These are phyloP conservation scores for Leptarthrus brevirostris DNA, from an alignment of 2,888 invertebrate species.

Conservation along the genomic window DNA sequence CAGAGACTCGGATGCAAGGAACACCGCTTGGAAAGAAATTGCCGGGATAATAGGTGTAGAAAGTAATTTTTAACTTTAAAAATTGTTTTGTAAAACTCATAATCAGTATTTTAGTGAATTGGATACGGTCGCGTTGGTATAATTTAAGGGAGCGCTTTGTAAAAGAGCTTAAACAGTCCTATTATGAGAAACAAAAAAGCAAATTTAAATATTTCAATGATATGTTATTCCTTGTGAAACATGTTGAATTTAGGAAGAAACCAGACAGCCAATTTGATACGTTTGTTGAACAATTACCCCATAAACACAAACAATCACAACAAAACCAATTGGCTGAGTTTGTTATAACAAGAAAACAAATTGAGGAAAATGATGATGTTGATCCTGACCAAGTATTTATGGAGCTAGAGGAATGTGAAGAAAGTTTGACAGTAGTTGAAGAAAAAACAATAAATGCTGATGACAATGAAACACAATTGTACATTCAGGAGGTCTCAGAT, in stretches of 20 bases:
- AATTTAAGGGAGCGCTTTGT: slow-evolving; percentile 34
- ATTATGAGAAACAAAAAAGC: slow-evolving; percentile 7
- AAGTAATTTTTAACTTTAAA: background rate
- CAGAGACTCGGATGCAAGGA: background rate
- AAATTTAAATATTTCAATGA: slow-evolving; percentile 26
- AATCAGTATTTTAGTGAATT: slow-evolving; percentile 8
- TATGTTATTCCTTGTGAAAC: slow-evolving; percentile 7
- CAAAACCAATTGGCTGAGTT: slow-evolving; percentile 11
- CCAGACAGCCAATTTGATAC: background rate
- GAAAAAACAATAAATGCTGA: background rate
- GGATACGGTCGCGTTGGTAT: slow-evolving; percentile 22
- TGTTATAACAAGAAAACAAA: slow-evolving; percentile 27
- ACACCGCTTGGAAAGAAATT: slow-evolving; percentile 27
- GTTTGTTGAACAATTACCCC: background rate
- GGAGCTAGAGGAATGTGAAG: slow-evolving; percentile 7
- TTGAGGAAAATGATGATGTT: slow-evolving; percentile 24
- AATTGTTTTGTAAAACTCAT: background rate
- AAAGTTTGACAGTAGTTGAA: background rate
- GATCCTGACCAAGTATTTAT: slow-evolving; percentile 12
- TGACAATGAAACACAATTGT: no score
- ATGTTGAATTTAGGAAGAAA: slow-evolving; percentile 25
- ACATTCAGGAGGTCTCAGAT: background rate
- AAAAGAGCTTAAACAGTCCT: slow-evolving; percentile 6
- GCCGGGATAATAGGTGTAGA: background rate
- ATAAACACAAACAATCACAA: background rate